Conservation (phyloP, 2,888 invertebrate species). For the Sesia bembeciformis region DNA sequence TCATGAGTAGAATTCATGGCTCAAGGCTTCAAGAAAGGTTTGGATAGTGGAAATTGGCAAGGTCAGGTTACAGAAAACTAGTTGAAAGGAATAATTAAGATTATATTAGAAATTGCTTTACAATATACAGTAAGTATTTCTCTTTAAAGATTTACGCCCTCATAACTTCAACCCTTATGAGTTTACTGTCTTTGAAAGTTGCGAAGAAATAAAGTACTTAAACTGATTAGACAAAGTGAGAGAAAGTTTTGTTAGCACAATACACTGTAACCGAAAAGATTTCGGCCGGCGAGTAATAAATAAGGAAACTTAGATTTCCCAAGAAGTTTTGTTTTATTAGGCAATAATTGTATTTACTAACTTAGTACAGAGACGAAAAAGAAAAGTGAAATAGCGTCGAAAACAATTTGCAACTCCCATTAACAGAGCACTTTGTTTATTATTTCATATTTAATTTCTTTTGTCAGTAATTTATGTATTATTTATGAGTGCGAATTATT, state of each 20-base stretch:
- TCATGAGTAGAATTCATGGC: no score
- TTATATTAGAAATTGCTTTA: no score
- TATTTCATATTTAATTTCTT: constrained; percentile 44
- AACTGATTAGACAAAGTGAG: neutral
- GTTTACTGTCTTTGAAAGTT: no score
- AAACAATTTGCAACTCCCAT: constrained; percentile 51
- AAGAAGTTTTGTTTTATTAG: constrained; percentile 18
- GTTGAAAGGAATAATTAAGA: no score
- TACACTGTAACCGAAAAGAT: neutral
- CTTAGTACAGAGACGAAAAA: constrained; percentile 23
- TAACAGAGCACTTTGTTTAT: constrained; percentile 42
- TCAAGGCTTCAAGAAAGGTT: no score
- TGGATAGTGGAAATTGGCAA: no score
- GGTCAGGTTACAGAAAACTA: no score
- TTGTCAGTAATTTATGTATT: constrained; percentile 33
- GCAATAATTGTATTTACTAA: constrained; percentile 23
- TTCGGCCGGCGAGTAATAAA: constrained; percentile 11
- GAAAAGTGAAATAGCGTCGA: constrained; percentile 32
- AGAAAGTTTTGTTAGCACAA: no score
- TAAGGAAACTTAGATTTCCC: constrained; percentile 11
- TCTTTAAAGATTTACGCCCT: no score
- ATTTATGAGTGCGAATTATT: constrained; percentile 15
- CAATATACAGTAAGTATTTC: no score
- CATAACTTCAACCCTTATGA: no score
- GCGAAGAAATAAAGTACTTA: neutral